Evolutionary conservation across 2,888 invertebrate species (phyloP).

Genomic region (Temnothorax ravouxi): DNA sequence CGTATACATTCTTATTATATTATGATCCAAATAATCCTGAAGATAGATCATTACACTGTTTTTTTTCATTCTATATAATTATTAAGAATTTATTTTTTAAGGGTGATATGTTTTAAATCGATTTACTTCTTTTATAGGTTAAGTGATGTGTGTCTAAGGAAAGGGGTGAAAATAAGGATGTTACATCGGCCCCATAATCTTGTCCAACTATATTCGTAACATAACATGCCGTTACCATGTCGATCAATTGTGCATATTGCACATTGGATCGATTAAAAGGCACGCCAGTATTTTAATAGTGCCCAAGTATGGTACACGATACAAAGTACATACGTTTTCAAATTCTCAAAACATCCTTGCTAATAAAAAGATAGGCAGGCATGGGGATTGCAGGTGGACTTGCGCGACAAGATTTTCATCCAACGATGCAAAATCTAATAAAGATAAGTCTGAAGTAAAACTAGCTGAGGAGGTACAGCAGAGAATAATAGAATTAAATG

Average conservation of each 20-base stretch:
- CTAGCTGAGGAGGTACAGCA: constrained; percentile 67
- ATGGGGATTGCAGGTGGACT: constrained; percentile 70
- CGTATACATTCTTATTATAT: background rate
- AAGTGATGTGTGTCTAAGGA: constrained; percentile 30
- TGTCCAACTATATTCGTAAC: constrained; percentile 78
- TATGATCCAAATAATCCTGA: background rate
- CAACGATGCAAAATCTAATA: constrained; percentile 65
- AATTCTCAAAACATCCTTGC: constrained; percentile 73
- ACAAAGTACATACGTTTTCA: constrained; percentile 72
- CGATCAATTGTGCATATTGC: constrained; percentile 79
- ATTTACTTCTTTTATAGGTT: constrained; percentile 59
- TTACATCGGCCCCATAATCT: constrained; percentile 81
- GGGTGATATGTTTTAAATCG: background rate
- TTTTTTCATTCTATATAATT: constrained; percentile 22
- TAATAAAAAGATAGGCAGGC: constrained; percentile 67
- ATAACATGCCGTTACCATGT: constrained; percentile 71
- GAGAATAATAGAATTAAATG: constrained; percentile 78
- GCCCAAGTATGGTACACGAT: constrained; percentile 71
- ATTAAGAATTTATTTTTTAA: background rate
- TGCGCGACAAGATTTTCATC: constrained; percentile 68
- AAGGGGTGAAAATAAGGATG: constrained; percentile 74
- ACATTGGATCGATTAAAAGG: constrained; percentile 78
- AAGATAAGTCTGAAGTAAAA: constrained; percentile 56
- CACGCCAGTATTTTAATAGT: constrained; percentile 80
- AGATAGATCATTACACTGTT: constrained; percentile 35